Base-by-base conservation (phyloP, 1,140 invertebrate genomes). In the Metopolophium dirhodum region DNA sequence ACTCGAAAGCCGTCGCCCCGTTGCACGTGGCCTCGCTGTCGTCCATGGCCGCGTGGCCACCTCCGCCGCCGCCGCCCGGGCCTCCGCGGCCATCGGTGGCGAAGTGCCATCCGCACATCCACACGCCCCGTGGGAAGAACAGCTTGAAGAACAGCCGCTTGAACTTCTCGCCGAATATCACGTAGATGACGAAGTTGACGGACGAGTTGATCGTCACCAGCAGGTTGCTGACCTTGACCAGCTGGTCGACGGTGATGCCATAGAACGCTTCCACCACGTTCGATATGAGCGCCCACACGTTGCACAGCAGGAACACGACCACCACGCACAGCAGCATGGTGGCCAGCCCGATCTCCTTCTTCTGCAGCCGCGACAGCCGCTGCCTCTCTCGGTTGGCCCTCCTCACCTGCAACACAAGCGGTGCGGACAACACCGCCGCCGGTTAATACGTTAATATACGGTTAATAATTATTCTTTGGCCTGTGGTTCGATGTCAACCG, bases 151-250 rank as follows among this genome's bases (percentile, higher is more conserved):
- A 98, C 93, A 98, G 96, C 77, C 97, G 96, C 94, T 99, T 98
- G 95, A 99, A 99, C 95, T 99, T 99, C 95, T 99, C 98, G 0
- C 99, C 99, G 95, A 99, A 99, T 68, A 99, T 98, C 94, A 99
- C 98, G 95, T 99, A 99, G 94, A 99, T 98, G 91, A 99, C 97
- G 95, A 99, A 99, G 95, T 99, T 99, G 61, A 99, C 98, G 94
- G 98, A 99, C 94, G 98, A 99, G 95, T 99, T 99, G 94, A 99
- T 97, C 49, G 98, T 99, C 23, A 99, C 98, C 51, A 99, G 96
- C n/a, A 99, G 96, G 95, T 99, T 99, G 94, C 97, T 97, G 18
- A 96, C 96, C 94, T 97, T 98, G 18, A 99, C 97, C 87, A 99
- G 95, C 86, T 98, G 96, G 95, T 98, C 96, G 94, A 97, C 95